phyloP scores from a whole-genome alignment of 2,113 vertebrate genomes.

The Odocoileus virginianus region DNA sequence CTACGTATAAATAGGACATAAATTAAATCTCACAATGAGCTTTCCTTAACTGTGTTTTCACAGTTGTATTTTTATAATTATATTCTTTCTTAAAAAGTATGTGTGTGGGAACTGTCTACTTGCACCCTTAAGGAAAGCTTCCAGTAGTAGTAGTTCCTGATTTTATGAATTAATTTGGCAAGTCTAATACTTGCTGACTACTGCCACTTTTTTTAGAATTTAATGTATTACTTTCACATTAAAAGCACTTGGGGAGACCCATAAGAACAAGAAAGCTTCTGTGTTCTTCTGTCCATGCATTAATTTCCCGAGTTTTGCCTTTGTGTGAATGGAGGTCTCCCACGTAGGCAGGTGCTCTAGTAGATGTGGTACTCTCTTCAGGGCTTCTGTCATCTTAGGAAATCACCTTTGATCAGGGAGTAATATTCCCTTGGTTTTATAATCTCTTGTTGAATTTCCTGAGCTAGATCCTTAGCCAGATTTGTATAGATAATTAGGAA shows the following conservation, averaged over 20 bases:
- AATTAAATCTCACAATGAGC: background rate
- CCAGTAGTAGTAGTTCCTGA: background rate
- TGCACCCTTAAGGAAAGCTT: conserved; percentile 22
- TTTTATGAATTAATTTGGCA: background rate
- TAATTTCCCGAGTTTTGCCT: background rate
- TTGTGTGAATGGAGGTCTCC: background rate
- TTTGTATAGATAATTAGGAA: background rate
- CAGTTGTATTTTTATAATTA: background rate
- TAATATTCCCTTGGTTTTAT: background rate
- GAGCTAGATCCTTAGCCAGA: background rate
- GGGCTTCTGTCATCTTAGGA: background rate
- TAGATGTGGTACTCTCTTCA: background rate
- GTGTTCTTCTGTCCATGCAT: background rate
- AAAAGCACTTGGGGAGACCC: background rate
- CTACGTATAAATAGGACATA: background rate
- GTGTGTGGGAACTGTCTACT: background rate
- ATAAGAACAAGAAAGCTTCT: background rate
- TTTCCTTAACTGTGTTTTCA: conserved; percentile 1
- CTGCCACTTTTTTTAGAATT: conserved; percentile 26
- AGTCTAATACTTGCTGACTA: background rate
- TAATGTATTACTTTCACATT: background rate
- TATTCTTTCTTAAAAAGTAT: background rate
- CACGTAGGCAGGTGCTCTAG: background rate
- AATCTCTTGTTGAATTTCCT: background rate
- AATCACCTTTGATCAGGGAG: background rate